Evolutionary conservation across 2,888 invertebrate genomes (phyloP).

Genomic region (Parasteatoda lunata): DNA sequence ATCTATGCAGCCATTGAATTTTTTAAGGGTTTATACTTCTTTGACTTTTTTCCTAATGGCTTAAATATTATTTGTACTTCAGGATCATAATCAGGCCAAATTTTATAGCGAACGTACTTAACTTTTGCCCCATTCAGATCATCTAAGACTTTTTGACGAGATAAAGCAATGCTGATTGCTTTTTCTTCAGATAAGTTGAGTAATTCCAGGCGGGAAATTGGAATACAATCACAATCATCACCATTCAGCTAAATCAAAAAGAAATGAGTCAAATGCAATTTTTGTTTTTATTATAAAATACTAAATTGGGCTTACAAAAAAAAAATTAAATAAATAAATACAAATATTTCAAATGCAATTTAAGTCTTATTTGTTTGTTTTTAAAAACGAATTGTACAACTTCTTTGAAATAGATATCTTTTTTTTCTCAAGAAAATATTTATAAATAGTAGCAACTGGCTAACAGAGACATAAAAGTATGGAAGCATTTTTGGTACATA

Average conservation of each 20-base stretch:
- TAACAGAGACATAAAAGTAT: too few relatives aligned
- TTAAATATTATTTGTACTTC: constrained; percentile 42
- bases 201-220: constrained; percentile 24
- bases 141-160: constrained; percentile 26
- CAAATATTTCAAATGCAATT: too few relatives aligned
- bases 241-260: constrained; percentile 51
- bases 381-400: too few relatives aligned
- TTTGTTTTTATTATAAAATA: too few relatives aligned
- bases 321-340: too few relatives aligned
- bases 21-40: constrained; percentile 6
- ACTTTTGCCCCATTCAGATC: constrained; percentile 25
- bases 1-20: constrained; percentile 6
- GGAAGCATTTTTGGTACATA: too few relatives aligned
- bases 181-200: constrained; percentile 36
- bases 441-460: too few relatives aligned
- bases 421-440: too few relatives aligned
- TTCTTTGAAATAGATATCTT: too few relatives aligned
- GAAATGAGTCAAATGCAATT: background rate
- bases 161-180: constrained; percentile 37
- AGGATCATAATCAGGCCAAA: constrained; percentile 47
- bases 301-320: too few relatives aligned
- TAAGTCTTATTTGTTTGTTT: too few relatives aligned
- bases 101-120: constrained; percentile 24
- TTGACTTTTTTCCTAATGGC: constrained; percentile 37
- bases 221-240: constrained; percentile 29